Conservation (phyloP, 2,797 vertebrate species). For the Menidia menidia region DNA sequence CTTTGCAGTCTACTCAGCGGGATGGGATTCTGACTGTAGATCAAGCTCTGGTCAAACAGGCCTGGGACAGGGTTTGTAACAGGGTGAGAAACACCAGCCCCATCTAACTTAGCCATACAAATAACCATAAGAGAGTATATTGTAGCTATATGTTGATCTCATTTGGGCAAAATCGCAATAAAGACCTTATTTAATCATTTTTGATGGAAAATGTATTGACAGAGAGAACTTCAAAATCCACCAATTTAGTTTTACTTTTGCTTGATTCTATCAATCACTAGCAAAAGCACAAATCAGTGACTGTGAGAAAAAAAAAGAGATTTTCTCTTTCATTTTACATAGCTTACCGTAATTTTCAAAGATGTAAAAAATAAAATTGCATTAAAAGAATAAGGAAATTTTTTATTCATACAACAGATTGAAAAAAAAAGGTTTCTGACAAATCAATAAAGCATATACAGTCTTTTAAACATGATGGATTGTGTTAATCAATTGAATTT, state of each 20-base stretch:
- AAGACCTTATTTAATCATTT: background rate
- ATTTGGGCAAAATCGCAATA: background rate
- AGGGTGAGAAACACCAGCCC: constrained; percentile 81
- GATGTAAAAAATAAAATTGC: too few relatives aligned
- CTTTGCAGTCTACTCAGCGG: constrained; percentile 89
- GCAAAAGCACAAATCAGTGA: background rate
- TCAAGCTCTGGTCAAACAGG: constrained; percentile 95
- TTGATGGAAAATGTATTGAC: background rate
- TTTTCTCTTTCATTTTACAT: too few relatives aligned
- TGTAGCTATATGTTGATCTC: background rate
- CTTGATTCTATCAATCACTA: background rate
- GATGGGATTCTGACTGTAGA: constrained; percentile 95
- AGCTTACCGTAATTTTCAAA: too few relatives aligned
- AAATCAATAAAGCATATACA: background rate
- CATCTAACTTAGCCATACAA: background rate
- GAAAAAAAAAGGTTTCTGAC: background rate
- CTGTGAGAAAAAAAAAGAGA: too few relatives aligned
- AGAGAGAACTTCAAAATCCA: background rate
- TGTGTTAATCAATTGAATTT: background rate
- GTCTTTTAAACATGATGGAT: background rate
- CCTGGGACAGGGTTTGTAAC: constrained; percentile 92
- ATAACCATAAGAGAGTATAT: background rate
- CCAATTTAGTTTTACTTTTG: background rate
- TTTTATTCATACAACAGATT: too few relatives aligned
- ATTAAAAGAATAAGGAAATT: too few relatives aligned